Conservation (phyloP, 2,888 invertebrate genomes). For the Elgonia sp. region DNA sequence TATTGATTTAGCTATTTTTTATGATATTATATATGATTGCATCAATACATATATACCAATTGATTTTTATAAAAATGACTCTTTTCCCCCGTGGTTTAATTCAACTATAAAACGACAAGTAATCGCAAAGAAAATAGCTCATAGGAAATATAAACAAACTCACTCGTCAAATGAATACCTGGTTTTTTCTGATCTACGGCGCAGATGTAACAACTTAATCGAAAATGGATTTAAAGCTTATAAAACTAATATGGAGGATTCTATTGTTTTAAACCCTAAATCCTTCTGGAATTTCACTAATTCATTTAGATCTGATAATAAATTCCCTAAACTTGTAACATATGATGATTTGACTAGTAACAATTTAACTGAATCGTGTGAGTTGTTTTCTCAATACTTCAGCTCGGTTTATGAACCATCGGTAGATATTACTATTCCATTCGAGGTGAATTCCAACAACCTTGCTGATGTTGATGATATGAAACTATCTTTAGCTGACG, state of each 20-base stretch:
- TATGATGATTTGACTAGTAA: slow-evolving; percentile 3
- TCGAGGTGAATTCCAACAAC: too few species aligned
- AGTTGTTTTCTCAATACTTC: slow-evolving; percentile 16
- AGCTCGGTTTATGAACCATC: slow-evolving; percentile 12
- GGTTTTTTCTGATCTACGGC: background rate
- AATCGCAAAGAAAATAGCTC: slow-evolving; percentile 22
- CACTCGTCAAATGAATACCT: background rate
- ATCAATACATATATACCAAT: slow-evolving; percentile 9
- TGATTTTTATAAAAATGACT: background rate
- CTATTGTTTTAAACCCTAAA: background rate
- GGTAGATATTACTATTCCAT: too few species aligned
- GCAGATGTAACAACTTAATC: background rate
- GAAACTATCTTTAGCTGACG: too few species aligned
- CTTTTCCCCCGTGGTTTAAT: slow-evolving; percentile 27
- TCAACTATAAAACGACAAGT: background rate
- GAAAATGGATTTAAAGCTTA: background rate
- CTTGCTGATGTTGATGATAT: too few species aligned
- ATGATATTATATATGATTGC: background rate
- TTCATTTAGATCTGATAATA: slow-evolving; percentile 3
- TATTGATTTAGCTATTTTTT: background rate
- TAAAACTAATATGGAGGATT: background rate
- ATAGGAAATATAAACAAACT: slow-evolving; percentile 11
- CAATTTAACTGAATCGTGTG: slow-evolving; percentile 7
- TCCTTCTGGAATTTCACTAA: slow-evolving; percentile 38
- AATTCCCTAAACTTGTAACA: background rate